Evolutionary conservation across 2,113 vertebrate species (phyloP), one percentile per base, ranked within the genome.

Genomic region (Semnopithecus entellus): DNA sequence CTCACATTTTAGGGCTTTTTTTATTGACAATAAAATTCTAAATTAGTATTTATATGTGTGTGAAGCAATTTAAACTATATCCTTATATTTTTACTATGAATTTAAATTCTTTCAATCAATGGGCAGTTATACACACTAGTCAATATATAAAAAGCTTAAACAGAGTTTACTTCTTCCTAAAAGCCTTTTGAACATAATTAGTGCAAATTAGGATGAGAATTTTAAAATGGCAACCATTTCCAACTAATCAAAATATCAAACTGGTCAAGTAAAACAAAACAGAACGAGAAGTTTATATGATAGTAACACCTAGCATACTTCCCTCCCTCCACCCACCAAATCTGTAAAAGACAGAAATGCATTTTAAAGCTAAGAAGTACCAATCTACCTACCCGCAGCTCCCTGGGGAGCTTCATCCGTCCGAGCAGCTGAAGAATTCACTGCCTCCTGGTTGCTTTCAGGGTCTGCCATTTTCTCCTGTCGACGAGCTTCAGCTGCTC

Each of bases 401-500:
- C 99, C 99, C 98, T 99, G 99, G n/a, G 99, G 99, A 92, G 99
- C 98, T 90, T 99, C 99, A 93, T 99, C 99, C 32, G 99, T 99
- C 93, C 99, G 99, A 5, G 99, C 99, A 95, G 99, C 99, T 96
- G 99, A 99, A 95, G 99, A 99, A 98, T 99, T 99, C 96, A 99
- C 99, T n/a, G 99, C 99, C 96, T 99, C 99, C 99, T 99, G 99
- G 98, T 99, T 99, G 99, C 99, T 99, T 97, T 99, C 99, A 93
- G 99, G 99, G 99, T 99, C 99, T 83, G 99, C 99, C 99, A 99
- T 99, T 98, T 99, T 99, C 98, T 99, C 99, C 98, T 99, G 99
- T 98, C 99, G 99, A 99, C 99, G 99, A 99, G 99, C 99, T 99
- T 99, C 99, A 99, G 99, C 99, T 99, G 99, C 99, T 99, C 99